Base-by-base conservation (phyloP, 2,888 invertebrate species). In the Caradrina kadenii region DNA sequence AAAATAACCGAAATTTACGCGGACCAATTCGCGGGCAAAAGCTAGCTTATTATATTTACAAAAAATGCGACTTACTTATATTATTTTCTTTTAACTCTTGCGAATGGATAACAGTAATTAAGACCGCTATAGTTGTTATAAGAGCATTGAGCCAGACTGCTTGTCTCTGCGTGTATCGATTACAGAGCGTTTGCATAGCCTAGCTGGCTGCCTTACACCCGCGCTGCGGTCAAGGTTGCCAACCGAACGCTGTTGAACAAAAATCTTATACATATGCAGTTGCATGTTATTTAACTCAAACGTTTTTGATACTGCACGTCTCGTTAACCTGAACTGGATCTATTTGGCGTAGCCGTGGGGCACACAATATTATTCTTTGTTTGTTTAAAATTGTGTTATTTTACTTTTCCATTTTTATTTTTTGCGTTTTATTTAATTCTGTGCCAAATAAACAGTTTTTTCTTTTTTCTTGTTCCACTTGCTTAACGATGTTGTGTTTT, bases 111-210 rank as follows among this genome's bases (percentile, higher is more conserved):
- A 19, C 19, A 45, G 42, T 2, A 11, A 13, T 39, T 35, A 42
- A 53, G 17, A 19, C 13, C 11, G 22, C 17, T 45, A 48, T 67
- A 13, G 7, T 45, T 35, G 7, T 35, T 66, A 19, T 55, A 22
- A 13, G 39, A 55, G 17, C 13, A 6, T 5, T 21, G n/a, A 53
- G 19, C 58, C 19, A 67, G 68, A 69, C 67, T 22, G 22, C 58
- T 48, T 22, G 52, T 58, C 69, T 55, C 49, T 53, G 15, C 4
- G n/a, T 8, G 50, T 56, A 58, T 58, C 35, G 52, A 67, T 67
- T 67, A 22, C n/a, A 8, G 13, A 52, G n/a, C 19, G 45, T 21
- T 19, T 63, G n/a, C 53, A 39, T 3, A 42, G 42, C 31, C 35
- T 53, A 7, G 7, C 45, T 22, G 45, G 67, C 26, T 63, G n/a